Base-by-base conservation (phyloP, 2,113 vertebrate species). In the Phyllostomus discolor region DNA sequence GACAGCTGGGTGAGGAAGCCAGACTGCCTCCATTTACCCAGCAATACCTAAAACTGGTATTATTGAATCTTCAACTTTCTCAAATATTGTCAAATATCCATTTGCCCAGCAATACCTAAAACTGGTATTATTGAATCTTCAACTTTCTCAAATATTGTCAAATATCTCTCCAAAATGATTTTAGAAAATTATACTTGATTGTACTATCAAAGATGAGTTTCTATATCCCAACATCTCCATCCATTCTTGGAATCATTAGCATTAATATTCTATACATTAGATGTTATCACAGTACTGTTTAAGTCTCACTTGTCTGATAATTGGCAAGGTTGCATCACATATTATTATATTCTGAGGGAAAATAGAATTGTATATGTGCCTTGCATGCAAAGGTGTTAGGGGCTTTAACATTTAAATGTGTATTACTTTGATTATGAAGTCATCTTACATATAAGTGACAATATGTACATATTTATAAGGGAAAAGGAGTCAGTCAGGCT, bases 201-300 rank as follows among this genome's bases (percentile, higher is more conserved):
- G 16, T 76, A 59, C 19, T 82, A 66, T 7, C 9, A 72, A 28
- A 2, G 4, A 12, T 14, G 54, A 52, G 8, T 14, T 85, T 92
- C 26, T 12, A 17, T 38, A 20, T 19, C 7, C 1, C 7, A 6
- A 0, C 2, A 5, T 7, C 16, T 43, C 22, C 16, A 26, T 7
- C 10, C 8, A 46, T 11, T 35, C 24, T 52, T 76, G 24, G 16
- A 85, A 8, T 76, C 78, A 67, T 31, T 50, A 89, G 17, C 54
- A 20, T 66, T 52, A 69, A 43, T 57, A 48, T 24, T 75, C 38
- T 90, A 33, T n/a, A 17, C 10, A 26, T 20, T 31, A 84, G 4
- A 1, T 31, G 9, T 7, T 35, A 22, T 31, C 24, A 31, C 4
- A 64, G 26, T 41, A 16, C 6, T 84, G 17, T 70, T 80, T 75